Percentiles rank a stretch among this genome's conserved stretches.
phyloP scores from a whole-genome alignment of 2,113 vertebrate species.

The Coreoperca whiteheadi region DNA sequence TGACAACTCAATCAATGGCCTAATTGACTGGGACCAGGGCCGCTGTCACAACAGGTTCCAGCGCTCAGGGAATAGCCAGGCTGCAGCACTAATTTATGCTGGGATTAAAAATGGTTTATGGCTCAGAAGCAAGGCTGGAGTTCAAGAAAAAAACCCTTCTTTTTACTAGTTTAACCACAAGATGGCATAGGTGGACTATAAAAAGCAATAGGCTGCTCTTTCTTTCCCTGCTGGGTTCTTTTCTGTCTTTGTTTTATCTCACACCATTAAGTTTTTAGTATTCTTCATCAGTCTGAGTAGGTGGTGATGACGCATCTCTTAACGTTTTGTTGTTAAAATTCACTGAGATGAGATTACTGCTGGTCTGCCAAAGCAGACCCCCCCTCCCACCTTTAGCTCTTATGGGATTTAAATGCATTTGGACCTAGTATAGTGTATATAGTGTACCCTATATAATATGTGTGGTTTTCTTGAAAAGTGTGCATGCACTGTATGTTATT shows the following conservation, averaged over 20 bases:
- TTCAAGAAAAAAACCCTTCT: background rate
- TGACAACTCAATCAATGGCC: conserved; percentile 69
- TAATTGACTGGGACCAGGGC: conserved; percentile 55
- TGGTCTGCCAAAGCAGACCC: background rate
- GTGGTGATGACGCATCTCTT: background rate
- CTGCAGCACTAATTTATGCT: conserved; percentile 24
- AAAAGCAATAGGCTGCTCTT: background rate
- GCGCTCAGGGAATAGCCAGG: conserved; percentile 9
- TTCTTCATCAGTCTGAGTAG: background rate
- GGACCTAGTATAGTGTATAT: too few species aligned
- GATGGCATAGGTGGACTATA: conserved; percentile 77
- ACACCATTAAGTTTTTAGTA: conserved; percentile 3
- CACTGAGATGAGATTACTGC: background rate
- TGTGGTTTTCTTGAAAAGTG: background rate
- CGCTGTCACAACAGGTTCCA: conserved; percentile 49
- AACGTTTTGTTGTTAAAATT: background rate
- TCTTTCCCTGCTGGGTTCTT: conserved; percentile 4
- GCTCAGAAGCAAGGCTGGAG: background rate
- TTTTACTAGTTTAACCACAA: conserved; percentile 70
- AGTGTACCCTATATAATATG: background rate
- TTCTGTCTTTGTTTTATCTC: conserved; percentile 34
- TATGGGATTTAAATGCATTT: background rate
- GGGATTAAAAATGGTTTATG: conserved; percentile 3
- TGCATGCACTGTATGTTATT: background rate
- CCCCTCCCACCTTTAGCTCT: background rate